Evolutionary conservation across 2,888 invertebrate genomes (phyloP).

Genomic region (Polyommatus iphigenia): DNA sequence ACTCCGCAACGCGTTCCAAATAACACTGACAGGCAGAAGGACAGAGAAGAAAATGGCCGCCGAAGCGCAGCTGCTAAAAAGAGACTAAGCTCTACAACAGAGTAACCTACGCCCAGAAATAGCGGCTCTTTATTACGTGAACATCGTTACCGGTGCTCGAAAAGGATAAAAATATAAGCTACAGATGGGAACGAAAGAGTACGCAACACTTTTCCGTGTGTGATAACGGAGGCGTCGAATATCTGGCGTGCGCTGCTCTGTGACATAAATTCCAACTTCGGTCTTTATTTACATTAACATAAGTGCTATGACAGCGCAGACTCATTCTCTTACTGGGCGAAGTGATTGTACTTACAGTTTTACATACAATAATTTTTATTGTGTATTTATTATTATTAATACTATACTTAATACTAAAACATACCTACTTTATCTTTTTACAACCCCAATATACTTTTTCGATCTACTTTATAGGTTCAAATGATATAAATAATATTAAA

Average conservation of each 20-base stretch:
- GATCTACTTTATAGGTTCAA: background rate
- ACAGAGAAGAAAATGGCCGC: constrained; percentile 78
- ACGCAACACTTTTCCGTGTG: constrained; percentile 31
- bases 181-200: constrained; percentile 33
- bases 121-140: constrained; percentile 36
- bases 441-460: background rate
- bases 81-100: constrained; percentile 57
- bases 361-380: background rate
- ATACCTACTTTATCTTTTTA: background rate
- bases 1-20: constrained; percentile 54
- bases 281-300: constrained; percentile 49
- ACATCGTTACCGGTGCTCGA: constrained; percentile 36
- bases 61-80: constrained; percentile 52
- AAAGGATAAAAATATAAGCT: constrained; percentile 46
- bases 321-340: constrained; percentile 61
- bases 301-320: constrained; percentile 55
- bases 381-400: background rate
- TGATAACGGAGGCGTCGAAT: constrained; percentile 36
- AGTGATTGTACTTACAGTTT: background rate
- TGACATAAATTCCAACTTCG: constrained; percentile 43
- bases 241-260: constrained; percentile 56
- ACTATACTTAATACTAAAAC: background rate
- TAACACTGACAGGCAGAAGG: constrained; percentile 68
- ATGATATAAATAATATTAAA: background rate
- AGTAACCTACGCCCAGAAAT: constrained; percentile 49